A percentile compares a stretch with the other conserved stretches of the same genome.
Evolutionary conservation across 2,797 vertebrate genomes (phyloP).

Genomic region (Peromyscus eremicus): DNA sequence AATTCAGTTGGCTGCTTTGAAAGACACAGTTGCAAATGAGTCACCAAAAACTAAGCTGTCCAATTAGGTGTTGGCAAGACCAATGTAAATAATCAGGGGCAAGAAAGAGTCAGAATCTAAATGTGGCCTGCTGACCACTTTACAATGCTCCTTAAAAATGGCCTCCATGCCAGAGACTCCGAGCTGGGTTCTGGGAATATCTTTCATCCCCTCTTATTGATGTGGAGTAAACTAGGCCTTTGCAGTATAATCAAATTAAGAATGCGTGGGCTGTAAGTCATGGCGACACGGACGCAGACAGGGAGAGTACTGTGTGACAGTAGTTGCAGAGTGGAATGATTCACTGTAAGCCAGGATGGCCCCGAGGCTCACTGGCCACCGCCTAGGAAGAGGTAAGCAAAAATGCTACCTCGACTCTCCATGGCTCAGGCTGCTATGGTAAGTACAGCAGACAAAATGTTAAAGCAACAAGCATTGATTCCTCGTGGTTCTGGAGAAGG

Average conservation of each 20-base stretch:
- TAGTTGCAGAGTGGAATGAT: background rate
- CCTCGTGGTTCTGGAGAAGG: background rate
- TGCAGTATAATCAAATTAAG: background rate
- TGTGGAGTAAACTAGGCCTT: background rate
- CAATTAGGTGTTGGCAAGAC: background rate
- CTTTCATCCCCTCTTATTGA: background rate
- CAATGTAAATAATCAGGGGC: background rate
- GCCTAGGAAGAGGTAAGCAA: background rate
- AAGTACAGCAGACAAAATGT: background rate
- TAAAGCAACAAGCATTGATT: background rate
- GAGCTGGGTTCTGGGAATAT: background rate
- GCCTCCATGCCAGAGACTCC: background rate
- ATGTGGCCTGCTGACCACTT: background rate
- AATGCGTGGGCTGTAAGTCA: background rate
- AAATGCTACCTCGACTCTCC: background rate
- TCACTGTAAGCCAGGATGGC: background rate
- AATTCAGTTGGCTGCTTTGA: constrained; percentile 5
- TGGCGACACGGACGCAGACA: background rate
- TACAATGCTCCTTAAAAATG: background rate
- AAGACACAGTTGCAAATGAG: constrained; percentile 21
- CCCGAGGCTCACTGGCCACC: background rate
- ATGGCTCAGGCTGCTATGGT: background rate
- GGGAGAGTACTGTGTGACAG: background rate
- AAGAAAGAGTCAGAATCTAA: background rate
- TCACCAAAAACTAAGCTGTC: background rate